A percentile compares a stretch with the other conserved stretches of the same genome.
Evolutionary conservation across 2,888 invertebrate genomes (phyloP).

Genomic region (Cheilosia urbana): DNA sequence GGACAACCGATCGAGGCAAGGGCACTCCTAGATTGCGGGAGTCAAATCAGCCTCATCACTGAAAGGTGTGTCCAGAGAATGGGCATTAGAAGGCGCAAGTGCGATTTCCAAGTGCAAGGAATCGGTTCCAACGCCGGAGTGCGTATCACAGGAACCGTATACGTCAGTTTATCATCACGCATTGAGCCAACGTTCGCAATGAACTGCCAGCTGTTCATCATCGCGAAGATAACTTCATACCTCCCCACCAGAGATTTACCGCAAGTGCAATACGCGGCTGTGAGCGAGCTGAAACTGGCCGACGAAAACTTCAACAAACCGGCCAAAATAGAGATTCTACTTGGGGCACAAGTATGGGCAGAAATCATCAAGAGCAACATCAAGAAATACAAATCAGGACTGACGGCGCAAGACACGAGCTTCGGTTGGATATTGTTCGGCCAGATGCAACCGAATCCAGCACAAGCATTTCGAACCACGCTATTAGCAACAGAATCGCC

Average conservation of each 20-base stretch:
- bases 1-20: not conserved
- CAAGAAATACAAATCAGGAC: conserved; percentile 14
- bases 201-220: conserved; percentile 7
- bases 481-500: too few relatives aligned
- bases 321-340: conserved; percentile 1
- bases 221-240: not conserved
- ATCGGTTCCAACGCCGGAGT: conserved; percentile 14
- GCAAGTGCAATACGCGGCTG: not conserved
- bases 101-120: not conserved
- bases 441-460: not conserved
- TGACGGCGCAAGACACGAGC: not conserved
- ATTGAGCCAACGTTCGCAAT: not conserved
- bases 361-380: conserved; percentile 5
- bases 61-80: conserved; percentile 4
- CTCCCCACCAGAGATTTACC: not conserved
- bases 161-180: not conserved
- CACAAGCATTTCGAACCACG: not conserved
- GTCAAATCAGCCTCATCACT: conserved; percentile 17
- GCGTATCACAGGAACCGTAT: conserved; percentile 1
- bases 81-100: not conserved
- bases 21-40: conserved; percentile 23
- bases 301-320: conserved; percentile 2
- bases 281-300: not conserved
- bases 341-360: conserved; percentile 24
- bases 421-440: conserved; percentile 22